Percentiles rank a stretch among this genome's conserved stretches.
Evolutionary conservation across 2,888 invertebrate species (phyloP).

Genomic region (Ophion slaviceki): DNA sequence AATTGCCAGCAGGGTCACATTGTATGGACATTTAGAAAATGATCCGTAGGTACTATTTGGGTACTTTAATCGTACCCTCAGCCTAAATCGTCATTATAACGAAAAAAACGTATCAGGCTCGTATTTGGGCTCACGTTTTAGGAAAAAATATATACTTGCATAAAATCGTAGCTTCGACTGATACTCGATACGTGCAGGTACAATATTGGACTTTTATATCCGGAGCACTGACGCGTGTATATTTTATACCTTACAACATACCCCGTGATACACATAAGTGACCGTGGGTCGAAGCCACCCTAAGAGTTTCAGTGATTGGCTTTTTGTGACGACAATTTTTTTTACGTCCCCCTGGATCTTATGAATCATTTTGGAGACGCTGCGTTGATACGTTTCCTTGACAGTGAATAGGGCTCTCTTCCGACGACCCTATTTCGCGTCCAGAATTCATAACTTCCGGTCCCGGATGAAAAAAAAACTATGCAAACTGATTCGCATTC

Average conservation of each 20-base stretch:
- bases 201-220: not conserved
- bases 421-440: slow-evolving; percentile 17
- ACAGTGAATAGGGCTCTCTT: not conserved
- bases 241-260: slow-evolving; percentile 44
- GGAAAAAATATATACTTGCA: not conserved
- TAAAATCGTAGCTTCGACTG: not conserved
- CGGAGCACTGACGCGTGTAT: not conserved
- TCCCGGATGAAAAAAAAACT: not conserved
- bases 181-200: not conserved
- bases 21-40: too few species aligned
- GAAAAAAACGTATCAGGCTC: not conserved
- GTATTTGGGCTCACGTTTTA: not conserved
- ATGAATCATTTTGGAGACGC: slow-evolving; percentile 42
- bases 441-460: slow-evolving; percentile 16
- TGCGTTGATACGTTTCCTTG: not conserved
- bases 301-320: slow-evolving; percentile 48
- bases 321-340: slow-evolving; percentile 36
- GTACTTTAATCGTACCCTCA: not conserved
- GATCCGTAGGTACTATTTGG: not conserved
- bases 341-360: slow-evolving; percentile 1
- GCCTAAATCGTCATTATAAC: not conserved
- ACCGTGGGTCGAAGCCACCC: not conserved
- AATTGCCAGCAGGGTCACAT: too few species aligned
- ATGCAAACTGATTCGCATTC: not conserved
- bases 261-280: slow-evolving; percentile 31